phyloP scores from a whole-genome alignment of 2,888 invertebrate species.

The Tetropium fuscum region DNA sequence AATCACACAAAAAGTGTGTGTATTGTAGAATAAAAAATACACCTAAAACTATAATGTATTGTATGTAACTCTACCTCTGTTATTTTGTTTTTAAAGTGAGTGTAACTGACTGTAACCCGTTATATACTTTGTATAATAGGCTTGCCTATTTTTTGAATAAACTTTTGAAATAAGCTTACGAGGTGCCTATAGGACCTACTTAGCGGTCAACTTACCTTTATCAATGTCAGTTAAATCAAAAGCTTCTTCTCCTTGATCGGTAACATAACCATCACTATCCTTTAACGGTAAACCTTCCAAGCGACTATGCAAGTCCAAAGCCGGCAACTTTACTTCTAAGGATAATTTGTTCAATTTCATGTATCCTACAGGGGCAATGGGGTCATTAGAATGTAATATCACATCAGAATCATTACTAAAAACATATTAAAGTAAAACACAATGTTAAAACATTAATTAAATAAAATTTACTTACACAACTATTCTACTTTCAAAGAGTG shows the following conservation, averaged over 20 bases:
- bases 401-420: conserved; percentile 87
- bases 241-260: conserved; percentile 62
- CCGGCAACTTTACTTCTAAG: conserved; percentile 75
- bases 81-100: too few species aligned
- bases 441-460: conserved; percentile 25
- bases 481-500: conserved; percentile 91
- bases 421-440: conserved; percentile 34
- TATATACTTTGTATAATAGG: too few species aligned
- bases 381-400: conserved; percentile 91
- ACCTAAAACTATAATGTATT: too few species aligned
- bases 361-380: conserved; percentile 95
- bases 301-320: conserved; percentile 57
- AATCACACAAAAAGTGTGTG: too few species aligned
- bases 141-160: too few species aligned
- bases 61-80: too few species aligned
- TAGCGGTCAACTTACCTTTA: conserved; percentile 47
- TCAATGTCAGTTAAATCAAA: conserved; percentile 51
- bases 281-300: conserved; percentile 60
- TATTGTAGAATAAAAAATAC: too few species aligned
- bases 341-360: conserved; percentile 88
- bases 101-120: too few species aligned
- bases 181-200: too few species aligned
- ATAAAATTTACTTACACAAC: conserved; percentile 79
- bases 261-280: conserved; percentile 61
- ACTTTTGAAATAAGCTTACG: too few species aligned